Conservation (phyloP, 2,888 invertebrate species). For the Asteroscopus sphinx region DNA sequence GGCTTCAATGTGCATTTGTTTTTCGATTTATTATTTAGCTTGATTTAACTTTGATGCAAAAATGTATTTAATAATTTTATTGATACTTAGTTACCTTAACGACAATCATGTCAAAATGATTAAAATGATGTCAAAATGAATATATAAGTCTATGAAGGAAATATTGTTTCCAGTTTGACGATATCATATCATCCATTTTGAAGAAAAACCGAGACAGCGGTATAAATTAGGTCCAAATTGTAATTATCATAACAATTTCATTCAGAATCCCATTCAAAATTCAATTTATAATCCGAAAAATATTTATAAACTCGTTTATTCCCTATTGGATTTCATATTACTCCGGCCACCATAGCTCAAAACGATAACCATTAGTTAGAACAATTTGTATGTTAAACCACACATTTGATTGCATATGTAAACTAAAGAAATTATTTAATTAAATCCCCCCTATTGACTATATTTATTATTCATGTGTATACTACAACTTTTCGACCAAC, state of each 20-base stretch:
- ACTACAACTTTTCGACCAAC: constrained; percentile 6
- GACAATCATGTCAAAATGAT: too few species aligned
- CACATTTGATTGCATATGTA: constrained; percentile 51
- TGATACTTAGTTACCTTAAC: too few species aligned
- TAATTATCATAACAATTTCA: constrained; percentile 38
- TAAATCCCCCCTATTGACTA: constrained; percentile 72
- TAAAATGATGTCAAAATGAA: too few species aligned
- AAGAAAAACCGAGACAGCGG: neutral
- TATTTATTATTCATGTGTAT: constrained; percentile 71
- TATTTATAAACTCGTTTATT: constrained; percentile 57
- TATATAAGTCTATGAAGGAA: too few species aligned
- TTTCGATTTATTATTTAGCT: too few species aligned
- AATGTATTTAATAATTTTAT: too few species aligned
- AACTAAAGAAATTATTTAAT: constrained; percentile 76
- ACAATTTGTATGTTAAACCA: constrained; percentile 76
- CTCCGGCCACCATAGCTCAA: constrained; percentile 68
- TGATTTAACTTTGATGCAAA: too few species aligned
- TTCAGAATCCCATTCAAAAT: constrained; percentile 51
- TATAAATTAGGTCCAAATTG: constrained; percentile 5
- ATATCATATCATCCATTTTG: neutral
- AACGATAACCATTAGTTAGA: constrained; percentile 67
- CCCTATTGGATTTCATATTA: constrained; percentile 74
- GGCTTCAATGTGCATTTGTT: too few species aligned
- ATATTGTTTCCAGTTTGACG: neutral
- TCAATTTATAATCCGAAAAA: constrained; percentile 61